Evolutionary conservation across 2,888 invertebrate genomes (phyloP), one percentile per base, ranked within the genome.

Genomic region (Chymomyza procnemis): DNA sequence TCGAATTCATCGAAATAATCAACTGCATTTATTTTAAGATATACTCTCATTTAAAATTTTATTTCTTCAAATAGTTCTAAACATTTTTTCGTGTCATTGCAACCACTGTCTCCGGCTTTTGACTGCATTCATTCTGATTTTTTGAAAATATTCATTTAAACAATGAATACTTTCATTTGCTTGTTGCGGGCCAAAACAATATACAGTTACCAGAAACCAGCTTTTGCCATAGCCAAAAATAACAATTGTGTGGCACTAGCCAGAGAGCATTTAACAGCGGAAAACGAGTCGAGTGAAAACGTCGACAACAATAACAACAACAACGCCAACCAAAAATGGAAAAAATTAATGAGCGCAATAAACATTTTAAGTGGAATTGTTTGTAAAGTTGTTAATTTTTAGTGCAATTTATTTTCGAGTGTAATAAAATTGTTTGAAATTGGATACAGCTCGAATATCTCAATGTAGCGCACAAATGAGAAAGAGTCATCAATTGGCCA

Each of bases 311-410:
- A 34, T 12, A 5, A 0, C 34, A 41, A 41, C 34, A 12, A 41
- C 12, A 41, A 41, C 6, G 8, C 2, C 9, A 30, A 73, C 70
- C 61, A 61, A 62, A 75, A 74, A 50, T 16, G 16, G 48, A 18
- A 54, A 47, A 84, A 84, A 84, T 84, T 84, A 84, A 84, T 84
- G 84, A 88, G 84, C 83, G 78, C 87, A 82, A 84, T 84, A 84
- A 84, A 84, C 88, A 84, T 84, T 87, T 84, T 84, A 87, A 84
- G 84, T 84, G 88, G 84, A 84, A 84, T 88, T 84, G 84, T 84
- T 84, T 85, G 85, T 79, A 63, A 84, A 84, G 84, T 85, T 84
- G 88, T 84, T 88, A 84, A 84, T 87, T 88, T 85, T 87, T 87
- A 87, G 87, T 85, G 88, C 85, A 82, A 88, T 87, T 87, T 79